Conservation (phyloP, 1,140 invertebrate species). For the Eurytemora carolleeae region DNA sequence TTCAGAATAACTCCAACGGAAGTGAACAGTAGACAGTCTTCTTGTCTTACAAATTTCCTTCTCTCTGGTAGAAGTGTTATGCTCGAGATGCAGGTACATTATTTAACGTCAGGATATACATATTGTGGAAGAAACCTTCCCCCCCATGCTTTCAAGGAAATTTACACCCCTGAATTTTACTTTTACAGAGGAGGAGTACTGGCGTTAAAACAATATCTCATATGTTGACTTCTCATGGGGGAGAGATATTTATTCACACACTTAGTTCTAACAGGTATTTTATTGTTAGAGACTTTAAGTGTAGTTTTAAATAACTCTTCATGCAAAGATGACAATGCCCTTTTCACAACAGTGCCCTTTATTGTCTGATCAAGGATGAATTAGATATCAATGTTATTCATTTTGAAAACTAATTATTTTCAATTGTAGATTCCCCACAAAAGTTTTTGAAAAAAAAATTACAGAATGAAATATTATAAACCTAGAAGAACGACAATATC, state of each 20-base stretch:
- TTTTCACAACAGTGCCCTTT: no score
- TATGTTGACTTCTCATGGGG: conserved; percentile 74
- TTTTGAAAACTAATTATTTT: no score
- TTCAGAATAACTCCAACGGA: conserved; percentile 84
- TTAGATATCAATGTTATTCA: no score
- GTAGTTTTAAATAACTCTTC: no score
- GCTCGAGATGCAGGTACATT: conserved; percentile 71
- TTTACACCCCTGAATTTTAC: no score
- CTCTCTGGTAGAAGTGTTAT: conserved; percentile 68
- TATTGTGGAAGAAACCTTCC: conserved; percentile 26
- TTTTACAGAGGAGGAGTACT: conserved; percentile 13
- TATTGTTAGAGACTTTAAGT: no score
- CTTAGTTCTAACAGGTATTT: conserved; percentile 40
- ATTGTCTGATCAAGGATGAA: no score
- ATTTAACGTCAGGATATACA: conserved; percentile 51
- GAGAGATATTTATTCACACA: conserved; percentile 88
- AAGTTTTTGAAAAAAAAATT: no score
- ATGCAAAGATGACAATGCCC: no score
- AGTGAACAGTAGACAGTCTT: conserved; percentile 76
- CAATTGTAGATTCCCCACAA: no score
- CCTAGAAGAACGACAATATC: no score
- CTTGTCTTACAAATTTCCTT: conserved; percentile 87
- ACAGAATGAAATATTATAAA: no score
- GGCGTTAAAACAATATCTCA: conserved; percentile 67
- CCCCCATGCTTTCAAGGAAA: background rate